These are phyloP conservation scores for Tromatobia lineatoria DNA, from an alignment of 2,888 invertebrate genomes.

Conservation along the genomic window DNA sequence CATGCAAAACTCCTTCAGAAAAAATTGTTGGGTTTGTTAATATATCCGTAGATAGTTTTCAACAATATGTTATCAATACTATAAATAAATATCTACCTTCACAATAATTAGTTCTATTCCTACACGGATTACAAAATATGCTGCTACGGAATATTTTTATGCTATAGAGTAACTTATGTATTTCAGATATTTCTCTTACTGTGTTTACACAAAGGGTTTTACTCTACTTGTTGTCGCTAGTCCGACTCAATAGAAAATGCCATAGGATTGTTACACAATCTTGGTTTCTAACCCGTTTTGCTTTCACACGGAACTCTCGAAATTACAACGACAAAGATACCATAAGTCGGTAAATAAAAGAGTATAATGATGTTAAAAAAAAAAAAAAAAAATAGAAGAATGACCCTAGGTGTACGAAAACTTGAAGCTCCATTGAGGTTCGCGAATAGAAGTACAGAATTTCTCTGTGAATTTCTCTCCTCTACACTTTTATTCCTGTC, in stretches of 20 bases:
- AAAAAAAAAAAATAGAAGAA: slow-evolving; percentile 8
- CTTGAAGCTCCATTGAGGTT: slow-evolving; percentile 21
- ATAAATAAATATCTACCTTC: too few relatives aligned
- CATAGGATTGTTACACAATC: neutral
- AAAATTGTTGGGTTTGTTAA: too few relatives aligned
- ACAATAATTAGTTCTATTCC: too few relatives aligned
- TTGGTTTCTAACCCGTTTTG: neutral
- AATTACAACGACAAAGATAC: neutral
- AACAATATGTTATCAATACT: too few relatives aligned
- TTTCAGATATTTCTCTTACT: too few relatives aligned
- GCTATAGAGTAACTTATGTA: too few relatives aligned
- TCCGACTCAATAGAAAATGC: neutral
- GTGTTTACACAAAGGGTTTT: too few relatives aligned
- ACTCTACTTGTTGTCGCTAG: neutral
- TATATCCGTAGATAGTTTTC: too few relatives aligned
- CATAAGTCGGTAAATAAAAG: slow-evolving; percentile 14
- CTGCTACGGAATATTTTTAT: too few relatives aligned
- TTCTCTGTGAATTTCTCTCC: neutral
- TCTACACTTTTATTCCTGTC: slow-evolving; percentile 15
- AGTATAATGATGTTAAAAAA: neutral
- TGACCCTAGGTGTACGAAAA: slow-evolving; percentile 1
- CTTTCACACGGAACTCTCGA: neutral
- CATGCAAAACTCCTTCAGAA: too few relatives aligned
- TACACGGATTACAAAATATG: too few relatives aligned
- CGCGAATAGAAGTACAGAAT: slow-evolving; percentile 18